Evolutionary conservation across 1,140 invertebrate species (phyloP).

Genomic region (Drepana arcuata): DNA sequence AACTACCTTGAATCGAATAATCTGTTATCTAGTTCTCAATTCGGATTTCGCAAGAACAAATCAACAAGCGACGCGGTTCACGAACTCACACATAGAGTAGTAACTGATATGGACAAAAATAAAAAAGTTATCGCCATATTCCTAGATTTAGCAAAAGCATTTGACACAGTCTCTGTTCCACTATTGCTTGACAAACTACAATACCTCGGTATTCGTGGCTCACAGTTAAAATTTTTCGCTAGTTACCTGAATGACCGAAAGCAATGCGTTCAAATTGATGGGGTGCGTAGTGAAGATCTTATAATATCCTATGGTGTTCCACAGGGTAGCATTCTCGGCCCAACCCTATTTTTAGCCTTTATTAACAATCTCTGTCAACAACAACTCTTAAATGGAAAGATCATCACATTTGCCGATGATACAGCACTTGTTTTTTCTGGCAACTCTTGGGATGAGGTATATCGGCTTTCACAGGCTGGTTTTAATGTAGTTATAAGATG

Average conservation of each 20-base stretch:
- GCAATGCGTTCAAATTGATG: constrained; percentile 10
- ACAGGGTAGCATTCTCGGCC: constrained; percentile 13
- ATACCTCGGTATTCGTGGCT: not conserved
- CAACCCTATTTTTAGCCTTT: constrained; percentile 8
- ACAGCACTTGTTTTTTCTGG: constrained; percentile 4
- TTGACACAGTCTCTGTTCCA: constrained; percentile 1
- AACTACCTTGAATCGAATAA: constrained; percentile 8
- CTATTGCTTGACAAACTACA: not conserved
- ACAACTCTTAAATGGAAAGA: not conserved
- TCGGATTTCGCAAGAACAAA: constrained; percentile 8
- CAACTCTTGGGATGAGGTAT: not conserved
- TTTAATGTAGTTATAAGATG: not conserved
- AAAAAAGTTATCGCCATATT: not conserved
- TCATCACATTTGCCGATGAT: constrained; percentile 8
- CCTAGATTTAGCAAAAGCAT: constrained; percentile 1
- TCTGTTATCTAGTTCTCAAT: constrained; percentile 6
- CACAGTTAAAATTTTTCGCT: not conserved
- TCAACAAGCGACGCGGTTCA: constrained; percentile 9
- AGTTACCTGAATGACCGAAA: constrained; percentile 7
- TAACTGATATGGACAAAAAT: constrained; percentile 1
- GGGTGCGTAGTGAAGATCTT: constrained; percentile 2
- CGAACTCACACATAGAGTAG: constrained; percentile 3
- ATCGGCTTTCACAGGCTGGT: not conserved
- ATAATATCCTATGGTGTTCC: constrained; percentile 6
- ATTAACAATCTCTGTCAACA: constrained; percentile 9